Evolutionary conservation across 2,113 vertebrate species (phyloP).

Genomic region (Nannospalax galili): DNA sequence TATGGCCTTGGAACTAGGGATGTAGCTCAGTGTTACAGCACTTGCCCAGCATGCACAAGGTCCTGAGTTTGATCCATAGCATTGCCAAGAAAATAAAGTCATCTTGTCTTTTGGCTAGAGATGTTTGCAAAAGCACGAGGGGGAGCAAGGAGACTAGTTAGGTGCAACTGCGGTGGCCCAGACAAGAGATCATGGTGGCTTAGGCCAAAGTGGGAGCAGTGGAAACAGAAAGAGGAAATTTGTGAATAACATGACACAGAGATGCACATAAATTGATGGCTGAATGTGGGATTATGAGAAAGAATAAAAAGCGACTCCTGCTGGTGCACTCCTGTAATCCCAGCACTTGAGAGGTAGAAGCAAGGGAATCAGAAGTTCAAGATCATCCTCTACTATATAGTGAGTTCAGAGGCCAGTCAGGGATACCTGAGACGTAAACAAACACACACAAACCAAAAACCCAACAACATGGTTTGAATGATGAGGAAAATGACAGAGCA

Average conservation of each 20-base stretch:
- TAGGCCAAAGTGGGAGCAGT: neutral
- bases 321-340: neutral
- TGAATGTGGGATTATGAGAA: neutral
- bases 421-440: neutral
- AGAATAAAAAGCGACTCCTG: neutral
- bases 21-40: neutral
- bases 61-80: neutral
- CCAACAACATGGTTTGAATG: neutral
- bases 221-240: neutral
- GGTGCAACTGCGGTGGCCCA: neutral
- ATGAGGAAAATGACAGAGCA: neutral
- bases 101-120: neutral
- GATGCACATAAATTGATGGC: neutral
- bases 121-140: neutral
- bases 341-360: neutral
- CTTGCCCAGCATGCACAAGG: neutral
- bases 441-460: neutral
- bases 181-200: neutral
- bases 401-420: neutral
- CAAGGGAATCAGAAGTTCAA: neutral
- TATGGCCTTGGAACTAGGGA: neutral
- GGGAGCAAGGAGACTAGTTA: neutral
- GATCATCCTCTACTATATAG: neutral
- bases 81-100: neutral
- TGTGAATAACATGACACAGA: neutral